These are phyloP conservation scores for Erpornis zantholeuca DNA, from an alignment of 2,113 vertebrate species.

Conservation along the genomic window DNA sequence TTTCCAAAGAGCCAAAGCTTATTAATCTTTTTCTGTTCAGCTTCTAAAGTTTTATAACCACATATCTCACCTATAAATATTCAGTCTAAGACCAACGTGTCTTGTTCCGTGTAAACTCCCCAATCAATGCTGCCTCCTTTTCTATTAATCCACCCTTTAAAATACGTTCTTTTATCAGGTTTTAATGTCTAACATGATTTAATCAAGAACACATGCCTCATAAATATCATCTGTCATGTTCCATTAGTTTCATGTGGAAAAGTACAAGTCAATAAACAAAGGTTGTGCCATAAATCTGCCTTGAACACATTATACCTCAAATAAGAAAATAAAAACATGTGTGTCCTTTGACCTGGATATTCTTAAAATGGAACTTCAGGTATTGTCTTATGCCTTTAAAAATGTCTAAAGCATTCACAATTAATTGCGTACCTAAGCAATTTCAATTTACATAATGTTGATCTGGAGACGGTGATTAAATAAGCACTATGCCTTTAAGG, in stretches of 20 bases:
- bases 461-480: conserved; percentile 66
- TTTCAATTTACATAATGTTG: conserved; percentile 70
- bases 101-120: conserved; percentile 53
- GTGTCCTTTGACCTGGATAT: conserved; percentile 80
- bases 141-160: conserved; percentile 74
- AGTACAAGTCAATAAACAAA: conserved; percentile 85
- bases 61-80: conserved; percentile 41
- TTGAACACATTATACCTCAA: conserved; percentile 84
- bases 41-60: conserved; percentile 48
- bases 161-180: conserved; percentile 80
- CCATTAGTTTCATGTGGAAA: conserved; percentile 81
- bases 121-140: conserved; percentile 68
- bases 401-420: conserved; percentile 70
- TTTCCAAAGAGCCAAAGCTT: conserved; percentile 30
- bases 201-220: conserved; percentile 82
- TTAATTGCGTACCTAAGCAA: conserved; percentile 71
- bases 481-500: conserved; percentile 59
- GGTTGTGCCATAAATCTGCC: conserved; percentile 83
- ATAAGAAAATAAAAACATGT: conserved; percentile 84
- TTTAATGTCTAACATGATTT: conserved; percentile 83
- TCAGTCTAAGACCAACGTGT: conserved; percentile 37
- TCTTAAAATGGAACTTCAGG: conserved; percentile 73
- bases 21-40: conserved; percentile 31
- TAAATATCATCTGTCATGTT: conserved; percentile 84
- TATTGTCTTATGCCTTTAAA: conserved; percentile 72